Evolutionary conservation across 2,888 invertebrate genomes (phyloP), one percentile per base, ranked within the genome.

Genomic region (Lochmaea capreae): DNA sequence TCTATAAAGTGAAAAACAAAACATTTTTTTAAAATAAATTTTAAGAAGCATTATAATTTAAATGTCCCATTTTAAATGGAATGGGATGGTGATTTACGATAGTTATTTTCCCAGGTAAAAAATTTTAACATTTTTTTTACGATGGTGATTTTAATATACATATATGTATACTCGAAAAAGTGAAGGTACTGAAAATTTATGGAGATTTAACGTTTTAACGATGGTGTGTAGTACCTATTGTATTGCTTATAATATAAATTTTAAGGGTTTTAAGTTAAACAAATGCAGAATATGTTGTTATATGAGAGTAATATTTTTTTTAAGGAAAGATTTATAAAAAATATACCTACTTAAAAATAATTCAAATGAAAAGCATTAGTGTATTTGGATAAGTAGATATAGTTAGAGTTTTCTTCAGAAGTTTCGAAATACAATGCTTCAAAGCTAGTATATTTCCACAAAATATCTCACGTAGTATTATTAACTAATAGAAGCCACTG

Each of bases 81-180:
- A 33, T n/a, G 18, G 52, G n/a, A 33, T 39, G 22, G 61, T 69
- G 69, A 69, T 69, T 69, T 69, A 69, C 57, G 69, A 57, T 22
- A 52, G 22, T 62, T 69, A 61, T 68, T 68, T 68, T 46, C 61
- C 26, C 61, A 68, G 68, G 61, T 61, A 61, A 33, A 26, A 61
- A 54, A 54, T 62, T 68, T 62, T 62, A 43, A 42, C 6, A 11
- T 33, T 63, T 69, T 26, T 68, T 69, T 69, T 69, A 69, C 26
- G 62, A 69, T 62, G 62, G 46, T 39, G 61, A 39, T 39, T 54
- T 69, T 63, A 69, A 69, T 69, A 69, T 61, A 61, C 62, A 69
- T 61, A 69, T 69, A 54, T 59, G 69, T 58, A 39, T 62, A 69
- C 49, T 69, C 69, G 52, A 69, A 69, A 69, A 69, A 69, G 63